A percentile compares a stretch with the other conserved stretches of the same genome.
Conservation (phyloP, 2,113 vertebrate species). For the Pachypanchax playfairii region DNA sequence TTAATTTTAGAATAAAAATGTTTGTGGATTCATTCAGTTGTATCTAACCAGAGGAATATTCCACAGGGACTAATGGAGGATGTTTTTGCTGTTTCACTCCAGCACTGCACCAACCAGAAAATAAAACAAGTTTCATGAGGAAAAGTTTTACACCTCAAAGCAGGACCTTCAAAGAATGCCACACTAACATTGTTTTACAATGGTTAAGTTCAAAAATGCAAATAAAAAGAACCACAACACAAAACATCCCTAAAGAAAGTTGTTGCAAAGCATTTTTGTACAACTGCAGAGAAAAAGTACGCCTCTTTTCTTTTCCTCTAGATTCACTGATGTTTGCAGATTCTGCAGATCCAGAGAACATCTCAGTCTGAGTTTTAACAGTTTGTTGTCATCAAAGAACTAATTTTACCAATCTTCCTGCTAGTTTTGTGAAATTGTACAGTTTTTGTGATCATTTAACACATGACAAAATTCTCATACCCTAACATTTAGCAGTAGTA, state of each 20-base stretch:
- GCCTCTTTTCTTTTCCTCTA: too few species aligned
- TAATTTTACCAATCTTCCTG: not conserved
- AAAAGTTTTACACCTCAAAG: not conserved
- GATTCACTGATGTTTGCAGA: too few species aligned
- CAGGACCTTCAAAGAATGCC: not conserved
- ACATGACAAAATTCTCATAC: too few species aligned
- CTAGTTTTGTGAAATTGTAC: not conserved
- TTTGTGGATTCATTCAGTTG: not conserved
- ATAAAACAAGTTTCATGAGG: not conserved
- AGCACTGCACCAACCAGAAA: not conserved
- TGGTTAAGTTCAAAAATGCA: not conserved
- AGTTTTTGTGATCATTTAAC: too few species aligned
- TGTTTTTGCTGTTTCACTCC: not conserved
- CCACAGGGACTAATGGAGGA: not conserved
- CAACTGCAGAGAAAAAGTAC: not conserved
- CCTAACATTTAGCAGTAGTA: too few species aligned
- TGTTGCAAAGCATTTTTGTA: not conserved
- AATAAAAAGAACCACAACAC: not conserved
- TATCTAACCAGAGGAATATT: not conserved
- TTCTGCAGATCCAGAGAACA: not conserved
- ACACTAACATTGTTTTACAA: not conserved
- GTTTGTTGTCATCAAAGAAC: not conserved
- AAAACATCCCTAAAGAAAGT: not conserved
- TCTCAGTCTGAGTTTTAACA: not conserved
- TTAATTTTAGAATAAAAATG: not conserved